phyloP scores from a whole-genome alignment of 2,113 vertebrate genomes.

The Aphyosemion australe region DNA sequence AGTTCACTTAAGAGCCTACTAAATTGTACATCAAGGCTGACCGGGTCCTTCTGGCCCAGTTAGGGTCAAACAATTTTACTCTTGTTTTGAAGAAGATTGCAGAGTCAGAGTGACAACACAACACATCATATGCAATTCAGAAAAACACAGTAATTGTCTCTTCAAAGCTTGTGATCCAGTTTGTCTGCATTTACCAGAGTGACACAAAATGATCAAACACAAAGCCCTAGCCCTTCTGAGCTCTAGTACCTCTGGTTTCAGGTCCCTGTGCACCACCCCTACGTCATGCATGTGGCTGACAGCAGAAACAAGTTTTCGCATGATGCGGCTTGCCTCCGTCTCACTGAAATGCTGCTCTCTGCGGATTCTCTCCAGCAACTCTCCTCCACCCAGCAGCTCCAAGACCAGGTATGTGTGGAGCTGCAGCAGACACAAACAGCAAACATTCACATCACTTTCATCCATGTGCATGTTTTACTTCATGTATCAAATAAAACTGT shows the following conservation, averaged over 20 bases:
- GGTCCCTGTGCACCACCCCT: conserved; percentile 94
- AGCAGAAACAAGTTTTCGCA: conserved; percentile 93
- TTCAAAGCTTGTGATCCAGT: conserved; percentile 20
- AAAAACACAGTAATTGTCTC: conserved; percentile 50
- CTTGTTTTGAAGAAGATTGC: conserved; percentile 41
- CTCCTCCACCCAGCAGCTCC: conserved; percentile 93
- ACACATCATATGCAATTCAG: conserved; percentile 36
- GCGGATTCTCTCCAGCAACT: conserved; percentile 94
- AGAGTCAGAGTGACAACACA: conserved; percentile 33
- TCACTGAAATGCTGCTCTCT: conserved; percentile 96
- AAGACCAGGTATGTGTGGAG: conserved; percentile 95
- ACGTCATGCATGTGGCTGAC: conserved; percentile 99
- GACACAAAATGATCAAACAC: conserved; percentile 12
- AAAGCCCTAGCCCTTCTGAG: neutral
- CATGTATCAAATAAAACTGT: too few species aligned
- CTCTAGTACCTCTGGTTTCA: conserved; percentile 91
- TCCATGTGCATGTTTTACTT: neutral
- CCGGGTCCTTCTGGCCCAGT: conserved; percentile 44
- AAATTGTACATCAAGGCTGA: conserved; percentile 54
- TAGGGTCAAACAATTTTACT: conserved; percentile 52
- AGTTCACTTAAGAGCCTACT: conserved; percentile 29
- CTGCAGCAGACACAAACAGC: conserved; percentile 69
- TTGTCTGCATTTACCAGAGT: conserved; percentile 22
- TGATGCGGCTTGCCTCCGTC: conserved; percentile 94
- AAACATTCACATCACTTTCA: conserved; percentile 15